Conservation (phyloP, 53 echinoderm and acorn worm species). For the Paracentrotus lividus region DNA sequence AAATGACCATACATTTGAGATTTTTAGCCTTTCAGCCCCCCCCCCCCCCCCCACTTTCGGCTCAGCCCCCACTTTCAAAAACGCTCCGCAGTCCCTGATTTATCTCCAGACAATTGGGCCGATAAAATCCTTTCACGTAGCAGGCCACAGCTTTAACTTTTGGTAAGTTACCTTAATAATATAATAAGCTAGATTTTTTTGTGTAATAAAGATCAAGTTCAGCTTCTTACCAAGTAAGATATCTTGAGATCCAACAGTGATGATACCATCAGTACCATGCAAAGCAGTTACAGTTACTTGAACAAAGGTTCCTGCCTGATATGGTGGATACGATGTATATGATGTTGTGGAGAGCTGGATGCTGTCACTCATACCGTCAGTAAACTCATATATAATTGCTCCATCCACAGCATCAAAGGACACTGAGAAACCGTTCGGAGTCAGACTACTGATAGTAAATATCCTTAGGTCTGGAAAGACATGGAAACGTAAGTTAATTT, state of each 20-base stretch:
- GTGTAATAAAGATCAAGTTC: background rate
- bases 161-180: too few relatives aligned
- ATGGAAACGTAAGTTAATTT: too few relatives aligned
- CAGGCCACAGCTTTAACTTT: too few relatives aligned
- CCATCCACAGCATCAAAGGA: background rate
- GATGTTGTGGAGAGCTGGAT: too few relatives aligned
- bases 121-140: too few relatives aligned
- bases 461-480: background rate
- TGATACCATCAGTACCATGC: background rate
- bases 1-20: too few relatives aligned
- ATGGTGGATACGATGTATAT: background rate
- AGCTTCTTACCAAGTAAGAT: constrained; percentile 6
- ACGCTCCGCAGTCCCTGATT: too few relatives aligned
- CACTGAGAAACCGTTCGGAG: background rate
- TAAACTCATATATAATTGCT: background rate
- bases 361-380: background rate
- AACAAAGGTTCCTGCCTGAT: constrained; percentile 6
- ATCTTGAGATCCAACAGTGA: background rate
- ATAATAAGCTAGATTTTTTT: too few relatives aligned
- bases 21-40: too few relatives aligned
- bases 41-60: too few relatives aligned
- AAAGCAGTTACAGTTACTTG: background rate
- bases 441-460: background rate
- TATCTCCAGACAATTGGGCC: too few relatives aligned
- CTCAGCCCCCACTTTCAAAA: too few relatives aligned